Evolutionary conservation across 2,888 invertebrate species (phyloP), one percentile per base, ranked within the genome.

Genomic region (Spisula solida): DNA sequence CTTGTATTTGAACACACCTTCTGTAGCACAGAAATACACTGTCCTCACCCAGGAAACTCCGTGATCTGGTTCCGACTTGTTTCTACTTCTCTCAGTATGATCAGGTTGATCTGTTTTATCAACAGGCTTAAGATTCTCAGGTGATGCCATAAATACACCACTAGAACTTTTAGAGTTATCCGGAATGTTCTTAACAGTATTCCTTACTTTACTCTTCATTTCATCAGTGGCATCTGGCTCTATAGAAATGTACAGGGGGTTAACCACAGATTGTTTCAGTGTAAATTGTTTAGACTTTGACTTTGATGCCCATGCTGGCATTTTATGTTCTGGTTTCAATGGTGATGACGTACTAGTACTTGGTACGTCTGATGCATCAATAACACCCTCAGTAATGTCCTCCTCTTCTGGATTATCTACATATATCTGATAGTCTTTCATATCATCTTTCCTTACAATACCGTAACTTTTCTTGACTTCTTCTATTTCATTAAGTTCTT

Each of bases 351-450:
- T 16, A 12, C 51, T 10, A 56, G 56, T 20, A 56, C 20, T 10
- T 66, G 60, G 60, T 66, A 66, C 6, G 8, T 66, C 25, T 12
- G 12, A 25, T 5, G 10, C 25, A 4, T 66, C 25, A 25, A 25
- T 25, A 25, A 12, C n/a, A 12, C n/a, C 25, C 60, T 66, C 60
- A 66, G 10, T 8, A 66, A 25, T 2, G 0, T n/a, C 20, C n/a
- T 75, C 70, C 51, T 82, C 80, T 47, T 92, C 92, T n/a, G 92
- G 92, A 48, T 92, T 92, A 66, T 92, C 92, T 55, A 92, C 89
- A 83, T 92, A 92, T 56, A 92, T 92, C 4, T 92, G 87, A 88
- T 90, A 92, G n/a, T 85, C 82, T 14, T 60, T 48, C 60, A n/a
- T 20, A 34, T 25, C 31, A 2, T 14, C 31, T 16, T 75, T 75